These are phyloP conservation scores for Osmoderma eremita DNA, from an alignment of 2,888 invertebrate genomes.

Conservation along the genomic window DNA sequence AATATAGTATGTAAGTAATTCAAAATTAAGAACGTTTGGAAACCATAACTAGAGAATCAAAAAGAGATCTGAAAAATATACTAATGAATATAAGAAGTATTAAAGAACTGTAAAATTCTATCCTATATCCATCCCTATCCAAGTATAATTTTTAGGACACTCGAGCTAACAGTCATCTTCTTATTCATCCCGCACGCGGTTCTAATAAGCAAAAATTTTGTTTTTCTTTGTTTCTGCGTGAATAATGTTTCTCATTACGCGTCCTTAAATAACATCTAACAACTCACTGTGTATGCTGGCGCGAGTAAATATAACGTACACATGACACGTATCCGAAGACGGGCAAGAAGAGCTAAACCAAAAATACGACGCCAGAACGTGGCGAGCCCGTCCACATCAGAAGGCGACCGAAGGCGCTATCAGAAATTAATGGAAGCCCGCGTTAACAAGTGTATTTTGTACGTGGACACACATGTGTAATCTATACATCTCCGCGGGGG, in stretches of 20 bases:
- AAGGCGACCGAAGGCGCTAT: conserved; percentile 24
- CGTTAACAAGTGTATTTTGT: conserved; percentile 20
- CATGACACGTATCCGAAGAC: conserved; percentile 4
- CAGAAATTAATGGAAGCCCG: conserved; percentile 22
- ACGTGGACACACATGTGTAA: neutral
- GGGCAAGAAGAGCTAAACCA: neutral
- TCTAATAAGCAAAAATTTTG: too few species aligned
- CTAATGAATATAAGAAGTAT: too few species aligned
- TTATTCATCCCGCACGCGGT: too few species aligned
- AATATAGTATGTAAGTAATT: too few species aligned
- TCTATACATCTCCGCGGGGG: neutral
- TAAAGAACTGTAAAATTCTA: too few species aligned
- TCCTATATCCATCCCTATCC: too few species aligned
- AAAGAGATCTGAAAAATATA: too few species aligned
- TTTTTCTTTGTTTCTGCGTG: conserved; percentile 15
- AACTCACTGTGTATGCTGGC: conserved; percentile 2
- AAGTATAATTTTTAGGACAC: too few species aligned
- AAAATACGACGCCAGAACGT: neutral
- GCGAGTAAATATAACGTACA: conserved; percentile 8
- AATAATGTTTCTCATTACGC: conserved; percentile 23
- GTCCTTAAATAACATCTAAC: conserved; percentile 13
- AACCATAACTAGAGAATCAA: too few species aligned
- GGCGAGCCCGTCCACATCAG: conserved; percentile 29
- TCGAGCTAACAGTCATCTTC: too few species aligned
- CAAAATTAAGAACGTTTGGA: too few species aligned